A percentile compares a stretch with the other conserved stretches of the same genome.
These are phyloP conservation scores for Notodromas monacha DNA, from an alignment of 2,888 invertebrate species.

Conservation along the genomic window DNA sequence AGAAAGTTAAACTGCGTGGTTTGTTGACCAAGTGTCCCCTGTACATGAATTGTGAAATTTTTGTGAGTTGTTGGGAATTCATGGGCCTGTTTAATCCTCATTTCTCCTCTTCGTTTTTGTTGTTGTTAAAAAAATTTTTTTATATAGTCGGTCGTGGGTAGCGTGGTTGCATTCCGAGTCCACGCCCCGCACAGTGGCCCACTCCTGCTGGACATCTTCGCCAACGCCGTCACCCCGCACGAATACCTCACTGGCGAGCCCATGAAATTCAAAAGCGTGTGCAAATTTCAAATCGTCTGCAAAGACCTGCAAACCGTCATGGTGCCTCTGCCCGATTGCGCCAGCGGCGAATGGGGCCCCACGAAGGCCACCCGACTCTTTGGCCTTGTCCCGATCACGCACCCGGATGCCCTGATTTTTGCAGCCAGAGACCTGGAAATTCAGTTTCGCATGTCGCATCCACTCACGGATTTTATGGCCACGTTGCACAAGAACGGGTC, in stretches of 20 bases:
- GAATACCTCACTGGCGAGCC: conserved; percentile 86
- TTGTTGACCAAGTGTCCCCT: no score
- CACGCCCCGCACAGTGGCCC: conserved; percentile 86
- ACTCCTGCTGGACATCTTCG: conserved; percentile 82
- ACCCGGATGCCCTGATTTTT: conserved; percentile 70
- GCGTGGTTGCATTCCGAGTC: conserved; percentile 79
- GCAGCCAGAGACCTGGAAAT: conserved; percentile 55
- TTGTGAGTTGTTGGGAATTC: no score
- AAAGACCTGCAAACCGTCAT: conserved; percentile 82
- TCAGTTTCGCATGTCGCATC: conserved; percentile 71
- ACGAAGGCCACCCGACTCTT: conserved; percentile 71
- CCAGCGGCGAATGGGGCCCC: conserved; percentile 96
- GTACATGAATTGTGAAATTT: no score
- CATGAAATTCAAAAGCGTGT: conserved; percentile 93
- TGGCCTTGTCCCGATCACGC: conserved; percentile 29
- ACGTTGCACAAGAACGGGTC: conserved; percentile 82
- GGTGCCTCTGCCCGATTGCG: conserved; percentile 89
- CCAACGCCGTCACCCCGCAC: conserved; percentile 77
- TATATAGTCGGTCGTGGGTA: conserved; percentile 52
- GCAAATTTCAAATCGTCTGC: conserved; percentile 87
- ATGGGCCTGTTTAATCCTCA: no score
- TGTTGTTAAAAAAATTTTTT: no score
- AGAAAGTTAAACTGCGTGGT: no score
- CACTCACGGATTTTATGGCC: conserved; percentile 83
- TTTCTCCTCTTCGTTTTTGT: no score